Conservation (phyloP, 92 coral and sea anemone species). For the Nematostella vectensis region DNA sequence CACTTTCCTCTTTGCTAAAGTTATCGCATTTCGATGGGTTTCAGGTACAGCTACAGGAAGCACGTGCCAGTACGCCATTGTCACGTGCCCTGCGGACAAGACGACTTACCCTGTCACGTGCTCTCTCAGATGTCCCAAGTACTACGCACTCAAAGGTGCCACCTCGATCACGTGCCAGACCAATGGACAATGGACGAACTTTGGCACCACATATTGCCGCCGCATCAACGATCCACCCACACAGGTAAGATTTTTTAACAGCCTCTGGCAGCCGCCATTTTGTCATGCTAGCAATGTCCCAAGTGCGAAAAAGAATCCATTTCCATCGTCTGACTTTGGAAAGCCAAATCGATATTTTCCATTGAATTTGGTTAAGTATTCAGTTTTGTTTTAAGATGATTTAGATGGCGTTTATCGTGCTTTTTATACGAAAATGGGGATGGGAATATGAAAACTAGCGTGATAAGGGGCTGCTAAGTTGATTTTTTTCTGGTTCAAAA, state of each 20-base stretch:
- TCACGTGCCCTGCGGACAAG: constrained; percentile 74
- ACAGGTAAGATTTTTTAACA: constrained; percentile 75
- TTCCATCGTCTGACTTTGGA: no score
- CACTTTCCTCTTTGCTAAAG: no score
- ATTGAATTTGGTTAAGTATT: neutral
- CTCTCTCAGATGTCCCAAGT: constrained; percentile 57
- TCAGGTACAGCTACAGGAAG: constrained; percentile 76
- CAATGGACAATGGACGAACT: constrained; percentile 77
- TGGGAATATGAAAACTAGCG: no score
- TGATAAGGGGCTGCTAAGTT: no score
- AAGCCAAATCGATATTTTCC: neutral
- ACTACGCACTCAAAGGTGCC: constrained; percentile 73
- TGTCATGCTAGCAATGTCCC: neutral
- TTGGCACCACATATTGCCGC: constrained; percentile 74
- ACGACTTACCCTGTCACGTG: constrained; percentile 87
- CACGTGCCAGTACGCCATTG: constrained; percentile 64
- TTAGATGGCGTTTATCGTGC: neutral
- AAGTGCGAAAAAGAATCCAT: no score
- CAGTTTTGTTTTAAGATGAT: no score
- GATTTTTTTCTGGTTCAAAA: no score
- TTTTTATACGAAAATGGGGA: no score
- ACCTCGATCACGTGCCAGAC: constrained; percentile 82
- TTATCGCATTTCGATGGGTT: no score
- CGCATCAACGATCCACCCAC: constrained; percentile 92
- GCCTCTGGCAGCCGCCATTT: no score